phyloP scores from a whole-genome alignment of 2,113 vertebrate species.

The Hipposideros armiger region DNA sequence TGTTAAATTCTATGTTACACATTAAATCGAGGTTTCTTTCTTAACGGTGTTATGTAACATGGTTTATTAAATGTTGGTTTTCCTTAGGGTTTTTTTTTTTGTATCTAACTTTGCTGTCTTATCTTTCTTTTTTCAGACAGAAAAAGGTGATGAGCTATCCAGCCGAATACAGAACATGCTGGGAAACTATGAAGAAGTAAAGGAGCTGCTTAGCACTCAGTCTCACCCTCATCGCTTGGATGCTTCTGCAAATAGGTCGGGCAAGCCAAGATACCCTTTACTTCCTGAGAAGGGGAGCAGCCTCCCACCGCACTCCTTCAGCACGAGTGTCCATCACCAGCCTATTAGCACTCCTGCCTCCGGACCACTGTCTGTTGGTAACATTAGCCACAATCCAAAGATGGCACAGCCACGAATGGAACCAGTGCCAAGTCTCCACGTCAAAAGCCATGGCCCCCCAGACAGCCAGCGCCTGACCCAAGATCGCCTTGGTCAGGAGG shows the following conservation, averaged over 20 bases:
- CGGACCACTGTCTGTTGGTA: constrained; percentile 75
- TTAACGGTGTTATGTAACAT: background rate
- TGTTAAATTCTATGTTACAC: background rate
- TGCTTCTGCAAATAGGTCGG: constrained; percentile 77
- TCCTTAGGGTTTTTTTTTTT: background rate
- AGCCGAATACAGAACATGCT: constrained; percentile 95
- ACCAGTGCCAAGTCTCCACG: constrained; percentile 68
- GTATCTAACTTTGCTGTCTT: background rate
- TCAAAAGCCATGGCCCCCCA: constrained; percentile 75
- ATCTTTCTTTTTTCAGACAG: constrained; percentile 89
- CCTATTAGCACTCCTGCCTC: constrained; percentile 71
- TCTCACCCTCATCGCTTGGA: constrained; percentile 85
- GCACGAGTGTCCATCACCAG: constrained; percentile 80
- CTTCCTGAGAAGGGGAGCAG: constrained; percentile 83
- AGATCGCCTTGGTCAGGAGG: constrained; percentile 69
- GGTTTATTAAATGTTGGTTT: background rate
- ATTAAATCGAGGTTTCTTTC: background rate
- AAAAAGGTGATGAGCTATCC: constrained; percentile 95
- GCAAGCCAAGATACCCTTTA: constrained; percentile 80
- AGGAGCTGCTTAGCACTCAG: constrained; percentile 88
- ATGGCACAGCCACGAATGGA: constrained; percentile 81
- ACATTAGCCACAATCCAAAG: constrained; percentile 84
- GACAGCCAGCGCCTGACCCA: constrained; percentile 75
- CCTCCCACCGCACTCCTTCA: constrained; percentile 84
- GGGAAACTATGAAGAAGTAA: constrained; percentile 95